Evolutionary conservation across 2,888 invertebrate species (phyloP).

Genomic region (Dryocosmus kuriphilus): DNA sequence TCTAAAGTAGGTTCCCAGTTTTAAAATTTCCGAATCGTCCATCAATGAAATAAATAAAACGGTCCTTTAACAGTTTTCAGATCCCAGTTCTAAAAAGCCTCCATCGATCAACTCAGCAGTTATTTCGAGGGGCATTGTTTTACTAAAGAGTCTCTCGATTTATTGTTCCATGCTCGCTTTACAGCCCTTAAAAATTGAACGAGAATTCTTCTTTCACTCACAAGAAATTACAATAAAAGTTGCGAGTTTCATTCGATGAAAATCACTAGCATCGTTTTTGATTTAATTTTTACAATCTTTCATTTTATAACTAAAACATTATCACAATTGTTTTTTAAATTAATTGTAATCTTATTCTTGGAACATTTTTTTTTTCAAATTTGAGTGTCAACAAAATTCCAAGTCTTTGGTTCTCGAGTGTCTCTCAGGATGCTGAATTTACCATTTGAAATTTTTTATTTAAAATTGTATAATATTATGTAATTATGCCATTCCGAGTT

Average conservation of each 20-base stretch:
- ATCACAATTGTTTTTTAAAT: too few species aligned
- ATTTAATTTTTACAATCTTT: too few species aligned
- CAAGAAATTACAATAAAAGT: background rate
- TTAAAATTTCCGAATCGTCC: background rate
- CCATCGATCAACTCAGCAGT: conserved; percentile 32
- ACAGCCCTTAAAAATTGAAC: background rate
- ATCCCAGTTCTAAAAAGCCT: background rate
- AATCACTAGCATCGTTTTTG: too few species aligned
- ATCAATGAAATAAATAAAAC: background rate
- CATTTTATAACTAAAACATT: too few species aligned
- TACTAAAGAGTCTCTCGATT: conserved; percentile 28
- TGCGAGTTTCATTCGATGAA: background rate
- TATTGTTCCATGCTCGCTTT: conserved; percentile 1
- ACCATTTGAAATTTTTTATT: too few species aligned
- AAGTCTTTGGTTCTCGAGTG: too few species aligned
- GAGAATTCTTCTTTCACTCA: background rate
- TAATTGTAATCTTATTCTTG: too few species aligned
- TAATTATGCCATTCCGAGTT: too few species aligned
- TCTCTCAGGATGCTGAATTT: too few species aligned
- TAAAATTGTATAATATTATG: too few species aligned
- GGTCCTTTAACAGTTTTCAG: background rate
- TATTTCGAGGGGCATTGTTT: conserved; percentile 35
- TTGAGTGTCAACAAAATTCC: too few species aligned
- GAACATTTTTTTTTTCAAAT: too few species aligned
- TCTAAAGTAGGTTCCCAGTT: background rate